These are phyloP conservation scores for Caenorhabditis imperialis DNA, from an alignment of 2,888 invertebrate genomes.

Conservation along the genomic window DNA sequence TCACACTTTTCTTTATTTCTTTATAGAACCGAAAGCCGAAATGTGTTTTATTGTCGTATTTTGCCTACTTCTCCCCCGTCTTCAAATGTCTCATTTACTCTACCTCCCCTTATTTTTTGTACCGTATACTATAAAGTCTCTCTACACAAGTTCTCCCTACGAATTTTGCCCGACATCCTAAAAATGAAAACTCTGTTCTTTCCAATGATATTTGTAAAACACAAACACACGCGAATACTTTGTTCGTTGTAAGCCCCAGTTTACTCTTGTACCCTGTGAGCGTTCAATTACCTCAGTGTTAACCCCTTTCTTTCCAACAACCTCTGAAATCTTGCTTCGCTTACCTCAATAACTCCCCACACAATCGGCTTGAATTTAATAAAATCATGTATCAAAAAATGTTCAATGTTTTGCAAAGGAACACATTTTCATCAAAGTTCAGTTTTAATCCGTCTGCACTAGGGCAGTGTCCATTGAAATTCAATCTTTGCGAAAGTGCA, in stretches of 20 bases:
- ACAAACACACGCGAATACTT: conserved; percentile 23
- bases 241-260: conserved; percentile 43
- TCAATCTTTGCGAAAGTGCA: no score
- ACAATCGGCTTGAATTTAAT: conserved; percentile 35
- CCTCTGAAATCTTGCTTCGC: conserved; percentile 46
- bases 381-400: conserved; percentile 27
- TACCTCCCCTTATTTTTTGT: conserved; percentile 22
- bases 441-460: no score
- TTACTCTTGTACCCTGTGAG: conserved; percentile 52
- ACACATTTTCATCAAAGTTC: no score
- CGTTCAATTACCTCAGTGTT: conserved; percentile 46
- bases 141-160: conserved; percentile 2
- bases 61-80: background rate
- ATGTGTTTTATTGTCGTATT: conserved; percentile 41
- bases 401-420: no score
- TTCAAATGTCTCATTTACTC: conserved; percentile 15
- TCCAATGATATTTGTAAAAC: conserved; percentile 24
- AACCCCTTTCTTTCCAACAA: conserved; percentile 25
- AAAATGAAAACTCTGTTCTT: conserved; percentile 16
- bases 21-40: conserved; percentile 52
- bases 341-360: conserved; percentile 24
- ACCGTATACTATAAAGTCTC: conserved; percentile 19
- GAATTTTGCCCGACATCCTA: conserved; percentile 5
- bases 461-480: no score
- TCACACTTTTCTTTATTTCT: background rate